phyloP scores from a whole-genome alignment of 2,113 vertebrate genomes.

The Vombatus ursinus region DNA sequence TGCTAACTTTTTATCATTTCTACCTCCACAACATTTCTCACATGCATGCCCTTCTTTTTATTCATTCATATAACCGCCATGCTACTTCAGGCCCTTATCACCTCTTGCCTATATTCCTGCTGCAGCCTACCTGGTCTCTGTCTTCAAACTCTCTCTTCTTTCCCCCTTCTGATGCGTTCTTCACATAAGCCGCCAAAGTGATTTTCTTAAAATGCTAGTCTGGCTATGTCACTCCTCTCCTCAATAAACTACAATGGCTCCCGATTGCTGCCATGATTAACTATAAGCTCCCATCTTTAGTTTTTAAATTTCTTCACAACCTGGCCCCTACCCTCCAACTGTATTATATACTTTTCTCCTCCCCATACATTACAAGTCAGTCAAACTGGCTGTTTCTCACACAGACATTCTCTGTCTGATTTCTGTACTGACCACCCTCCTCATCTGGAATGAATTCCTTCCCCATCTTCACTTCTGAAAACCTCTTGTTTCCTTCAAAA shows the following conservation, averaged over 20 bases:
- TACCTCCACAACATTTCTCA: background rate
- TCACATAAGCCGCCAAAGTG: background rate
- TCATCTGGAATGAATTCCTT: background rate
- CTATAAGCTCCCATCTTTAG: background rate
- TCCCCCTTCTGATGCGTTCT: background rate
- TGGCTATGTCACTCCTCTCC: background rate
- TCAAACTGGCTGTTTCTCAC: background rate
- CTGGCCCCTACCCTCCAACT: background rate
- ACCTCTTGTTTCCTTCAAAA: background rate
- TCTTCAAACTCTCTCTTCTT: background rate
- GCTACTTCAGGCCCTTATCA: background rate
- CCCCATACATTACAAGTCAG: background rate
- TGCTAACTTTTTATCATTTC: background rate
- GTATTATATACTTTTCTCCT: background rate
- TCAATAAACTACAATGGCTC: background rate
- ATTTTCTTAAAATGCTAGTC: background rate
- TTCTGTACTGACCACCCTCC: background rate
- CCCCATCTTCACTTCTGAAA: background rate
- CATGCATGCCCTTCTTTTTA: background rate
- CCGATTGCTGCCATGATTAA: background rate
- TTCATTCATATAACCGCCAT: background rate
- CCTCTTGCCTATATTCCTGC: background rate
- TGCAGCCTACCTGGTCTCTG: background rate
- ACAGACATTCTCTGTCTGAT: background rate
- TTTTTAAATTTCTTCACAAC: background rate